Percentiles rank a stretch among this genome's conserved stretches.
Conservation (phyloP, 1,140 invertebrate species). For the Maconellicoccus hirsutus region DNA sequence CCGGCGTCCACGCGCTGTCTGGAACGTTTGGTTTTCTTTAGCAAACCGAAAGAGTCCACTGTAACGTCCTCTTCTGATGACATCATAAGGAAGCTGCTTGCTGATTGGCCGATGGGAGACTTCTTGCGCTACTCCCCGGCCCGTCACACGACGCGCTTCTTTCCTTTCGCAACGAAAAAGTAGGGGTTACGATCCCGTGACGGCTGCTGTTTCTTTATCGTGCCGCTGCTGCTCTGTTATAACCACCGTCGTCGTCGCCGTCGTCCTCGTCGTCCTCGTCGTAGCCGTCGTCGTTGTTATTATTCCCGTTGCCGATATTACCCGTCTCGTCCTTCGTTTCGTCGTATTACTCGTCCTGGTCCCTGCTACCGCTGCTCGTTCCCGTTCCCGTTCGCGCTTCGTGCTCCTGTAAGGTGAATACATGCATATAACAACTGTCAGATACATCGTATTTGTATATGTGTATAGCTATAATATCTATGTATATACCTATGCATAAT, state of each 20-base stretch:
- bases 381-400: neutral
- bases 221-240: neutral
- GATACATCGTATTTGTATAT: too few species aligned
- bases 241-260: neutral
- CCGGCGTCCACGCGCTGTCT: conserved; percentile 89
- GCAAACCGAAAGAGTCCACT: conserved; percentile 66
- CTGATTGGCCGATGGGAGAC: neutral
- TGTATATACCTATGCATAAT: too few species aligned
- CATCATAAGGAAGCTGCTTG: conserved; percentile 15
- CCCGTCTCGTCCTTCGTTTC: neutral
- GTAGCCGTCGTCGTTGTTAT: neutral
- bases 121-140: neutral
- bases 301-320: neutral
- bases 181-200: neutral
- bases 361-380: neutral
- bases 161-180: too few species aligned
- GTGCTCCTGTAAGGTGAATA: conserved; percentile 6
- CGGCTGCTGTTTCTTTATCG: neutral
- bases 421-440: neutral
- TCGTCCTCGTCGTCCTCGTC: neutral
- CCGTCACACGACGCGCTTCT: too few species aligned
- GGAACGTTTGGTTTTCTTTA: conserved; percentile 77
- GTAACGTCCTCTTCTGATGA: conserved; percentile 23
- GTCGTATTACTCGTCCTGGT: neutral
- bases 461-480: too few species aligned